phyloP scores from a whole-genome alignment of 2,888 invertebrate species.

The Diaprepes abbreviatus region DNA sequence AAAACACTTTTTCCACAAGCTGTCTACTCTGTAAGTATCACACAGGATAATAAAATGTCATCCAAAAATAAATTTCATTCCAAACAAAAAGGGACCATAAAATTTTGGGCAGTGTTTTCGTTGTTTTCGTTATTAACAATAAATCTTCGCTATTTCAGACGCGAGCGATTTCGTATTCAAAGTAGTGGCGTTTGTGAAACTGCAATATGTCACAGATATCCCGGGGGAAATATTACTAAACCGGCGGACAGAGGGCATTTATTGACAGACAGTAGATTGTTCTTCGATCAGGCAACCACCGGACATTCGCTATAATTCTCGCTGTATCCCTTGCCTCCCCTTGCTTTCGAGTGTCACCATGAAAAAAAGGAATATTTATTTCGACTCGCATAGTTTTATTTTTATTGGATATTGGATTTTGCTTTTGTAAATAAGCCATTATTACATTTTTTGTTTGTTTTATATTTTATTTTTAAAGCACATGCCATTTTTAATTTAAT shows the following conservation, averaged over 20 bases:
- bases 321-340: slow-evolving; percentile 56
- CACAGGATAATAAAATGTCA: too few relatives aligned
- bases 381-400: slow-evolving; percentile 65
- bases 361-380: slow-evolving; percentile 60
- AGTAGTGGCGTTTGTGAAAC: slow-evolving; percentile 62
- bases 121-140: slow-evolving; percentile 49
- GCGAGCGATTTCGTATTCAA: slow-evolving; percentile 58
- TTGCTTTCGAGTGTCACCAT: slow-evolving; percentile 17
- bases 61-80: not conserved
- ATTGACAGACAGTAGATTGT: slow-evolving; percentile 68
- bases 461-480: too few relatives aligned
- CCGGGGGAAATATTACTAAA: slow-evolving; percentile 67
- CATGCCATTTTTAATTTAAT: too few relatives aligned
- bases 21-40: too few relatives aligned
- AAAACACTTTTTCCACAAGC: too few relatives aligned
- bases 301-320: slow-evolving; percentile 67
- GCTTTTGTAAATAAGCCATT: not conserved
- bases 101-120: slow-evolving; percentile 44
- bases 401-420: slow-evolving; percentile 64
- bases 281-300: slow-evolving; percentile 65
- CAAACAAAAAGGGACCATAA: slow-evolving; percentile 24
- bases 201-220: slow-evolving; percentile 65
- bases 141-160: slow-evolving; percentile 47
- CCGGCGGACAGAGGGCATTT: slow-evolving; percentile 64
- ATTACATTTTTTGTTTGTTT: too few relatives aligned